Evolutionary conservation across 2,888 invertebrate genomes (phyloP).

Genomic region (Drosophila rellima): DNA sequence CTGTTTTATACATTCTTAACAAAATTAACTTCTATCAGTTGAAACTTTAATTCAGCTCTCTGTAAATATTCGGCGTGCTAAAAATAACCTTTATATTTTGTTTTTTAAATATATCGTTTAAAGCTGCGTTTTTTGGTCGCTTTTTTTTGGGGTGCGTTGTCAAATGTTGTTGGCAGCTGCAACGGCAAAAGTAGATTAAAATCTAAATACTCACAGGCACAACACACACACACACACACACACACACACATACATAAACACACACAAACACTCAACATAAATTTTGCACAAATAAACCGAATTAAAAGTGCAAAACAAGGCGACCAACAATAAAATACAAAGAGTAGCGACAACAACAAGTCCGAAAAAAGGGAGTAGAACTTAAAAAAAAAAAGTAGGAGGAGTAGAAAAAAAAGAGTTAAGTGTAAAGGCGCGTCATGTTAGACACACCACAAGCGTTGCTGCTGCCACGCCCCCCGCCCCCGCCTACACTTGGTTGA

Average conservation of each 20-base stretch:
- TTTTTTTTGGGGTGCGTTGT: slow-evolving; percentile 58
- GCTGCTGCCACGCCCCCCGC: slow-evolving; percentile 31
- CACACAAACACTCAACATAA: slow-evolving; percentile 40
- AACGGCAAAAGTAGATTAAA: slow-evolving; percentile 78
- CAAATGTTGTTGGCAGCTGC: slow-evolving; percentile 77
- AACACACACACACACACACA: slow-evolving; percentile 28
- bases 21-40: too few species aligned
- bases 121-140: slow-evolving; percentile 24
- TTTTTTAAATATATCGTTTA: slow-evolving; percentile 8
- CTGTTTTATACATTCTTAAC: too few species aligned
- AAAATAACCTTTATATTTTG: background rate
- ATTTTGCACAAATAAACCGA: slow-evolving; percentile 73
- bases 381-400: background rate
- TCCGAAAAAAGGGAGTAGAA: slow-evolving; percentile 2
- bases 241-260: slow-evolving; percentile 26
- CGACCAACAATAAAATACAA: slow-evolving; percentile 50
- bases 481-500: slow-evolving; percentile 46
- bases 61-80: background rate
- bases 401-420: slow-evolving; percentile 51
- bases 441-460: slow-evolving; percentile 70
- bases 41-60: too few species aligned
- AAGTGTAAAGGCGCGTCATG: slow-evolving; percentile 80
- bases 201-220: slow-evolving; percentile 69
- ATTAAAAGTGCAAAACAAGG: slow-evolving; percentile 77
- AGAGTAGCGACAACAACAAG: slow-evolving; percentile 26